Base-by-base conservation (phyloP, 1,140 invertebrate genomes). In the Leptopilina clavipes region DNA sequence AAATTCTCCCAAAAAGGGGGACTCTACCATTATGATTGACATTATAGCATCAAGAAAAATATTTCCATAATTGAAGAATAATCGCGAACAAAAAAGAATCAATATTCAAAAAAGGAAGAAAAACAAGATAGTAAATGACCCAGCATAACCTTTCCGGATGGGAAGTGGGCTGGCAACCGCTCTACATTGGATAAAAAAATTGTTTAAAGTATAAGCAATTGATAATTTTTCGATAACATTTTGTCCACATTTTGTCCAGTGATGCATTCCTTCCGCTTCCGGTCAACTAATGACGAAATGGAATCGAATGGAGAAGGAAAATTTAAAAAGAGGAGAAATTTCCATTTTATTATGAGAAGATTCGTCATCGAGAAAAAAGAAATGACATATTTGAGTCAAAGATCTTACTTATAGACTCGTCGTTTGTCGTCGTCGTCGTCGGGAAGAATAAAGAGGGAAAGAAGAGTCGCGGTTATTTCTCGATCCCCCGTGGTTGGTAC, bases 401-500 rank as follows among this genome's bases (percentile, higher is more conserved):
- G 44, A 74, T 65, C 71, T 75, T 52, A 71, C 65, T 74, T 78
- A 17, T 18, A 40, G 31, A 37, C 65, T 71, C 18, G n/a, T n/a
- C n/a, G n/a, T n/a, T n/a, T n/a, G n/a, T n/a, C n/a, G n/a, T n/a
- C n/a, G n/a, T n/a, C n/a, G n/a, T n/a, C n/a, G n/a, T n/a, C n/a
- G n/a, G n/a, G 17, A 17, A 78, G 81, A 75, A 79, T 77, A 78
- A 59, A 77, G 76, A 44, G 76, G 77, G 43, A 14, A 45, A 25
- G n/a, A 11, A 56, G 72, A 65, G 14, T 43, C 31, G 31, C 79
- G 75, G 86, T 88, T 89, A 88, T 89, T 88, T 87, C 86, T 88
- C 85, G 87, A 87, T 86, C 85, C 84, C 79, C 76, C 81, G 80
- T 77, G 74, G 76, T 81, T 76, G 86, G 85, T 87, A 88, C 88